phyloP scores from a whole-genome alignment of 2,888 invertebrate genomes.

The Pristionchus fissidentatus region DNA sequence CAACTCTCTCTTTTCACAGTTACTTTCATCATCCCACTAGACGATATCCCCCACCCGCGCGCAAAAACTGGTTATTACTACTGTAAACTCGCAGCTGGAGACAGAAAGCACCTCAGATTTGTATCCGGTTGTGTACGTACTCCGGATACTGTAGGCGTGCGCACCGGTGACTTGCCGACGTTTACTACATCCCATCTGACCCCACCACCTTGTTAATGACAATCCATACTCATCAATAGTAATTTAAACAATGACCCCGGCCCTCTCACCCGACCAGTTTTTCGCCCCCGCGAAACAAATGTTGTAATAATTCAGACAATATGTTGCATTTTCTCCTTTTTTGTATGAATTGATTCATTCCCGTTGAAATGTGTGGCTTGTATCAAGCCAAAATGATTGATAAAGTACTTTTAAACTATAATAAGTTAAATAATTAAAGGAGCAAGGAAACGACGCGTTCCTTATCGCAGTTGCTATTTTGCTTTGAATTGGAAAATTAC shows the following conservation, averaged over 20 bases:
- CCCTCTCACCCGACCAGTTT: neutral
- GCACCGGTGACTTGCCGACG: neutral
- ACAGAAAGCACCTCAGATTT: neutral
- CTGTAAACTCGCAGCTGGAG: neutral
- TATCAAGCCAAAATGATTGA: slow-evolving; percentile 19
- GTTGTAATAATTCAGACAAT: neutral
- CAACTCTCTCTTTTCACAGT: neutral
- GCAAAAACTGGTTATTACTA: neutral
- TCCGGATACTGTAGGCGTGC: slow-evolving; percentile 27
- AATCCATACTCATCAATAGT: neutral
- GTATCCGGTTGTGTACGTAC: slow-evolving; percentile 23
- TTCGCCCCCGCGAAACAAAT: neutral
- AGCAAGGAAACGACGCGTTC: neutral
- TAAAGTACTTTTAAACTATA: neutral
- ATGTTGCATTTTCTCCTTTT: neutral
- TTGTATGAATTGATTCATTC: slow-evolving; percentile 5
- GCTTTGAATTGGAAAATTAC: neutral
- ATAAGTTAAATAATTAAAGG: neutral
- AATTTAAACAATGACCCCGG: neutral
- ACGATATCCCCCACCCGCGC: no score
- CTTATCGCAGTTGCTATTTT: neutral
- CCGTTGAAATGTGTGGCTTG: neutral
- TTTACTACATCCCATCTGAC: neutral
- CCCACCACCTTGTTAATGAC: slow-evolving; percentile 3
- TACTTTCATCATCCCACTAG: slow-evolving; percentile 10